Percentiles rank a stretch among this genome's conserved stretches.
phyloP scores from a whole-genome alignment of 2,113 vertebrate genomes.

The Vicugna pacos region DNA sequence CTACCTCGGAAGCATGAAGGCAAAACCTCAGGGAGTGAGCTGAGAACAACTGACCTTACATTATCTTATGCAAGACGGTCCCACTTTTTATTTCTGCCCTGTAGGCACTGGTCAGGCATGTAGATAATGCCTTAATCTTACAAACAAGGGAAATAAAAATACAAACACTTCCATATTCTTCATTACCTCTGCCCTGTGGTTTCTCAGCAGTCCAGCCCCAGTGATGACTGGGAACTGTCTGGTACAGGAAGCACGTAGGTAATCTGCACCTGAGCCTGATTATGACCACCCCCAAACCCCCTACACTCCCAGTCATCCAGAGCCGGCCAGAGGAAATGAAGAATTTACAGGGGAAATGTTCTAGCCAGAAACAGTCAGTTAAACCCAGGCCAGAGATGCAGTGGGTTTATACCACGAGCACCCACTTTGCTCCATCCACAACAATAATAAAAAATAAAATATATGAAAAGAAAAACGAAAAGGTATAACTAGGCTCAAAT shows the following conservation, averaged over 20 bases:
- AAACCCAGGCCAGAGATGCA: not conserved
- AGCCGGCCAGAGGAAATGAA: not conserved
- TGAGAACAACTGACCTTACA: not conserved
- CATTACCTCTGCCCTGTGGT: not conserved
- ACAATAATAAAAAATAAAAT: slow-evolving; percentile 11
- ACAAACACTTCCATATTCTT: not conserved
- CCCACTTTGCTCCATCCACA: not conserved
- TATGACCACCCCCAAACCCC: no score
- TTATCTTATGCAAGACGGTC: not conserved
- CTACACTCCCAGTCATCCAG: not conserved
- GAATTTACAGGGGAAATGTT: not conserved
- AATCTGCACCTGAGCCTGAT: not conserved
- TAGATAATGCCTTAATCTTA: not conserved
- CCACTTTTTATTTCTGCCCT: not conserved
- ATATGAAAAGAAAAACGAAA: not conserved
- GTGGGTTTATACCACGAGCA: not conserved
- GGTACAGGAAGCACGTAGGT: not conserved
- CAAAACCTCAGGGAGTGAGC: not conserved
- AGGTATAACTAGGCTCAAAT: not conserved
- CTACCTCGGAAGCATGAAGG: not conserved
- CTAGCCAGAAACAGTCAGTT: not conserved
- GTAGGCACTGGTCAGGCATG: not conserved
- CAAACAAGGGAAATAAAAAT: not conserved
- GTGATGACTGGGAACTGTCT: not conserved
- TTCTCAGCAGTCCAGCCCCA: not conserved